Percentiles rank a stretch among this genome's conserved stretches.
Evolutionary conservation across 2,113 vertebrate genomes (phyloP).

Genomic region (Edolisoma coerulescens): DNA sequence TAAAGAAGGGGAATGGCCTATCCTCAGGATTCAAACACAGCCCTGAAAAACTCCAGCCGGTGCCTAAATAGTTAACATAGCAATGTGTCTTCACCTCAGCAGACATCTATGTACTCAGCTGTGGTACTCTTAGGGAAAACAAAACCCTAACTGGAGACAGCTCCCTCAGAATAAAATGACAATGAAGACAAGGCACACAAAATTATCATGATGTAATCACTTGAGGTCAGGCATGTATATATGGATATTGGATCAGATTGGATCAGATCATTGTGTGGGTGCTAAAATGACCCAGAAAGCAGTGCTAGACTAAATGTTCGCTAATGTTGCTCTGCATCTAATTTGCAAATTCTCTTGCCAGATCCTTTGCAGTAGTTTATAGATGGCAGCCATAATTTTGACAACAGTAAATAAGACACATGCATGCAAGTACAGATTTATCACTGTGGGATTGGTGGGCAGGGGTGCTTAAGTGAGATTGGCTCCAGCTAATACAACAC

Average conservation of each 20-base stretch:
- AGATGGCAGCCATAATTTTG: not conserved
- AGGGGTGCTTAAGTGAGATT: not conserved
- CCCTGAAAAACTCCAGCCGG: not conserved
- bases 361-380: not conserved
- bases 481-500: not conserved
- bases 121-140: not conserved
- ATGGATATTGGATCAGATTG: not conserved
- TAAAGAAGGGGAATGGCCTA: not conserved
- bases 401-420: not conserved
- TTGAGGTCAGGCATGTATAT: not conserved
- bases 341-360: not conserved
- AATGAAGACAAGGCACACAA: not conserved
- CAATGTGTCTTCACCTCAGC: not conserved
- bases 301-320: not conserved
- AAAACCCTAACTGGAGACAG: not conserved
- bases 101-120: not conserved
- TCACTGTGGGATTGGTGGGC: not conserved
- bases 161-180: not conserved
- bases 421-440: not conserved
- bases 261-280: not conserved
- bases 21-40: accelerated
- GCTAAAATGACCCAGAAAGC: not conserved
- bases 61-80: not conserved
- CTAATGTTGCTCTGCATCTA: not conserved
- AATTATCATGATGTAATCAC: not conserved